Conservation (phyloP, 2,888 invertebrate genomes). For the Stramonita haemastoma region DNA sequence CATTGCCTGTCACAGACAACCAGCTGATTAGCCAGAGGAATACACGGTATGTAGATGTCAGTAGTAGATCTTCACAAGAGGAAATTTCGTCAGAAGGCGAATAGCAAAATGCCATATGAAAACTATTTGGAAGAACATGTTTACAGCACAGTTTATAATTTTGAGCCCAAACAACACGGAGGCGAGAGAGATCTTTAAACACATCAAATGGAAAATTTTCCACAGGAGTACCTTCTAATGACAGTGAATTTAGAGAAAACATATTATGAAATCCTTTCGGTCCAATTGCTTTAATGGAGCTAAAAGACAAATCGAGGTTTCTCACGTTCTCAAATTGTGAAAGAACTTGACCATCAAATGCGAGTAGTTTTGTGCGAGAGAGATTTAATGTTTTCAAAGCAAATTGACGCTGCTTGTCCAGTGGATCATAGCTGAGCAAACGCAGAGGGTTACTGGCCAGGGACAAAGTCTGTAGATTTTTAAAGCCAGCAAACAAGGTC, state of each 20-base stretch:
- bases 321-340: neutral
- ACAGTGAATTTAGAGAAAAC: neutral
- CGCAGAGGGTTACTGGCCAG: neutral
- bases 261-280: neutral
- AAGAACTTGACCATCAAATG: neutral
- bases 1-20: too few relatives aligned
- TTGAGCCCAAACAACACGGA: neutral
- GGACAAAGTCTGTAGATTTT: too few relatives aligned
- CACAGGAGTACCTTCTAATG: neutral
- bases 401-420: neutral
- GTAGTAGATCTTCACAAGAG: too few relatives aligned
- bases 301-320: too few relatives aligned
- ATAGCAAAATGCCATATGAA: neutral
- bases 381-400: neutral
- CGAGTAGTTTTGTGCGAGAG: neutral
- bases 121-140: neutral
- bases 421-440: neutral
- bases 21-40: too few relatives aligned
- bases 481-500: too few relatives aligned
- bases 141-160: neutral
- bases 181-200: neutral
- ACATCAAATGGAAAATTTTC: neutral
- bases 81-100: too few relatives aligned
- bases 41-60: too few relatives aligned
- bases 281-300: neutral